These are phyloP conservation scores for Hapalemur alaotrensis DNA, from an alignment of 2,797 vertebrate species.

Conservation along the genomic window DNA sequence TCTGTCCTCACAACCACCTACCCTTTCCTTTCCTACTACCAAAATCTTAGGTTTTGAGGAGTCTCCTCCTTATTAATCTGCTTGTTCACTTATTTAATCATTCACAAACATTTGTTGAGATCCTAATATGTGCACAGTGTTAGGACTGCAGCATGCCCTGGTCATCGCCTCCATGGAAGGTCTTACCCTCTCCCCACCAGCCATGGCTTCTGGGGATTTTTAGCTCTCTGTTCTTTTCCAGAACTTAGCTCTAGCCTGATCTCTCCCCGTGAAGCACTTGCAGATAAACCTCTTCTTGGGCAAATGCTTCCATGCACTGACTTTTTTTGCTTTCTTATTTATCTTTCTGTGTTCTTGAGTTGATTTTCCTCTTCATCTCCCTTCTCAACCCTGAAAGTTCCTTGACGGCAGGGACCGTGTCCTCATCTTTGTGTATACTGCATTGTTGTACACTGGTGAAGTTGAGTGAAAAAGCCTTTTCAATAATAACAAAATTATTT, in stretches of 20 bases:
- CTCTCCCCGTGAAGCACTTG: not conserved
- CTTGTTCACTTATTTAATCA: not conserved
- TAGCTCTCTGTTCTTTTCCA: not conserved
- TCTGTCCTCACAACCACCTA: not conserved
- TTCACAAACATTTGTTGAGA: not conserved
- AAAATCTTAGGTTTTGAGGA: not conserved
- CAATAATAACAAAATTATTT: not conserved
- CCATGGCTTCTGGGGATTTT: not conserved
- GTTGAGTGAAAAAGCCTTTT: not conserved
- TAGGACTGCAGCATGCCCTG: not conserved
- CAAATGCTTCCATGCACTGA: not conserved
- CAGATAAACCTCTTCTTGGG: not conserved
- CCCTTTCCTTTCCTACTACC: not conserved
- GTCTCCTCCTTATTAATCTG: not conserved
- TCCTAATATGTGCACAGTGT: not conserved
- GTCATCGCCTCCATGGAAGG: not conserved
- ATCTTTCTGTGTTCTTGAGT: not conserved
- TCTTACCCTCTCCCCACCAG: not conserved
- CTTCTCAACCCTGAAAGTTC: not conserved
- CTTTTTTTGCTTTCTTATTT: not conserved
- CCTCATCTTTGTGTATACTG: not conserved
- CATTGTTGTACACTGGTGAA: not conserved
- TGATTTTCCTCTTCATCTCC: not conserved
- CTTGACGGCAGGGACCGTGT: not conserved
- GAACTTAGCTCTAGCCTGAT: not conserved